phyloP scores from a whole-genome alignment of 2,113 vertebrate genomes.

The Tupaia tana region DNA sequence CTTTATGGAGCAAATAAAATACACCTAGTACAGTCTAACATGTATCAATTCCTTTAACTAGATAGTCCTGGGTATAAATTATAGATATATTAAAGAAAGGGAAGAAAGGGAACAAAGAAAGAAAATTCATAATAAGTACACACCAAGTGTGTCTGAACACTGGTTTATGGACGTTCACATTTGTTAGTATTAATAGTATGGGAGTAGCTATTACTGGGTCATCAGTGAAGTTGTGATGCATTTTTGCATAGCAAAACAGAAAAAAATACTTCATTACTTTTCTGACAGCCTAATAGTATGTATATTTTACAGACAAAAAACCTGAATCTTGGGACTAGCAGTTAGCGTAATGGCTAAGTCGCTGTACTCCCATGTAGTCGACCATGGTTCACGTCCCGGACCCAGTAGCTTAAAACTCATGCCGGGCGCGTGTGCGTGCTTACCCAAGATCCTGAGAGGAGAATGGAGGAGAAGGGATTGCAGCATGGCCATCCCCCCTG shows the following conservation, averaged over 20 bases:
- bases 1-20: neutral
- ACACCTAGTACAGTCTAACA: neutral
- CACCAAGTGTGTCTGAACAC: neutral
- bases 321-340: neutral
- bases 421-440: too few relatives aligned
- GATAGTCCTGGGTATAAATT: neutral
- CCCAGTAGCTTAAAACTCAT: too few relatives aligned
- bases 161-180: neutral
- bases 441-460: too few relatives aligned
- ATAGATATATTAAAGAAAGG: neutral
- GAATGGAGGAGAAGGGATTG: too few relatives aligned
- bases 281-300: neutral
- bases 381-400: too few relatives aligned
- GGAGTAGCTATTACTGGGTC: neutral
- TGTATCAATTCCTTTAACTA: neutral
- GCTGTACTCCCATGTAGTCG: too few relatives aligned
- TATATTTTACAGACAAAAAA: slow-evolving; percentile 8
- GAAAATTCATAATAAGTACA: neutral
- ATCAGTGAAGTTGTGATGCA: too few relatives aligned
- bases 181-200: neutral
- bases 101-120: neutral
- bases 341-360: too few relatives aligned
- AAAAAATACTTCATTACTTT: too few relatives aligned
- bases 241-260: too few relatives aligned
- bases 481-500: too few relatives aligned